These are phyloP conservation scores for Protosalanx chinensis DNA, from an alignment of 2,797 vertebrate genomes.

Conservation along the genomic window DNA sequence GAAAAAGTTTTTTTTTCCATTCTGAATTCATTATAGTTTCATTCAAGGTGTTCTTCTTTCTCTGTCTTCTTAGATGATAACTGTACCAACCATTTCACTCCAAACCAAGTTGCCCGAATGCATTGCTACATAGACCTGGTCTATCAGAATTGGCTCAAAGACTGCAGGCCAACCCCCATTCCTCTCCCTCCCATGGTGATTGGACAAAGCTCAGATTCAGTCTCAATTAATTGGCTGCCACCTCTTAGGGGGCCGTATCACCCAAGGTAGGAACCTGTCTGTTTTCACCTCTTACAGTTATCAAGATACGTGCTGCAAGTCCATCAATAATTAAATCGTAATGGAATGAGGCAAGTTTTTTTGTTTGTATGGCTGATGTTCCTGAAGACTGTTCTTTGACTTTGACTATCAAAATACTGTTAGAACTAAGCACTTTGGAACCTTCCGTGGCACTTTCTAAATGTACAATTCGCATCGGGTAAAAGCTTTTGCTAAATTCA, in stretches of 20 bases:
- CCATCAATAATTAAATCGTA: too few species aligned
- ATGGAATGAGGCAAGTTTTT: too few species aligned
- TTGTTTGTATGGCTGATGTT: not conserved
- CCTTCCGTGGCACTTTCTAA: too few species aligned
- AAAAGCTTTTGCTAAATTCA: too few species aligned
- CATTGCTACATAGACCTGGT: conserved; percentile 95
- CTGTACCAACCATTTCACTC: conserved; percentile 93
- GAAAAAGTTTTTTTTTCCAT: too few species aligned
- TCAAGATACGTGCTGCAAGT: not conserved
- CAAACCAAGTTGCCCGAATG: conserved; percentile 96
- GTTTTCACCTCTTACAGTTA: not conserved
- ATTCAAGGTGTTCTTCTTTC: not conserved
- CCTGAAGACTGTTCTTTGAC: not conserved
- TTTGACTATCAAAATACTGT: too few species aligned
- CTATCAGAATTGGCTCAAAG: conserved; percentile 87
- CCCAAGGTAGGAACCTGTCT: conserved; percentile 76
- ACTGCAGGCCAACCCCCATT: conserved; percentile 75
- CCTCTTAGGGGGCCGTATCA: conserved; percentile 83
- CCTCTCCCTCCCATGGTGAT: conserved; percentile 84
- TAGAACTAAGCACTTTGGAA: too few species aligned
- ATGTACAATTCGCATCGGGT: too few species aligned
- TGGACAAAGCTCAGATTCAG: conserved; percentile 76
- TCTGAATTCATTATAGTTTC: not conserved
- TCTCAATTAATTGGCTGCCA: conserved; percentile 88
- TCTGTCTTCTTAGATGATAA: conserved; percentile 82